Base-by-base conservation (phyloP, 2,888 invertebrate genomes). In the Drosophila longiperda region DNA sequence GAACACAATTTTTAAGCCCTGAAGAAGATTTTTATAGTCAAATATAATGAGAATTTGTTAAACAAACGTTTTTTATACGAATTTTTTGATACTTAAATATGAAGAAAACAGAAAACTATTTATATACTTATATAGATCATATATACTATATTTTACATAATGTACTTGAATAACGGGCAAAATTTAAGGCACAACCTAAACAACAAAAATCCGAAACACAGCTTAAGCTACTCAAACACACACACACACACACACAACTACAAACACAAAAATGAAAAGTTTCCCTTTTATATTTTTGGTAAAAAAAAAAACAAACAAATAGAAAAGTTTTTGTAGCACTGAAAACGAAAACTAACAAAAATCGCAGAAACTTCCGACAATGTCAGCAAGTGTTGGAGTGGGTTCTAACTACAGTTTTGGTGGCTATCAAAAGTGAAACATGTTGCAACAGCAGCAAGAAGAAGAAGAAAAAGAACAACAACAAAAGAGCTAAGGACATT, bases 51-150 rank as follows among this genome's bases (percentile, higher is more conserved):
- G 69, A 82, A 86, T 85, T 85, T 85, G 85, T 85, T 85, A 86
- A 83, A 82, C 77, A 78, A 83, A 78, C 62, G 71, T 80, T 85
- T 84, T 85, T 85, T 85, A 85, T 85, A 85, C 80, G 63, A 72
- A 88, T 85, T 80, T 85, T 85, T 85, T 85, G 80, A 85, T 85
- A 85, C 89, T 67, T 67, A 67, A 50, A 55, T 40, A 45, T 45
- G 78, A 87, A 52, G 60, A 82, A 26, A 72, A 66, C 11, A 72
- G 68, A 83, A 80, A 73, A 87, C 66, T 80, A 75, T 77, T 77
- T 82, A 80, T 81, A 83, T 75, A 83, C 38, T 71, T 50, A 76
- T 80, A 80, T 77, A 45, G 45, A 73, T 61, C 62, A 76, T 84
- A 79, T 66, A 42, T 42, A 42, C 32, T 57, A 57, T 66, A 72